Evolutionary conservation across 2,797 vertebrate species (phyloP).

Genomic region (Aeoliscus strigatus): DNA sequence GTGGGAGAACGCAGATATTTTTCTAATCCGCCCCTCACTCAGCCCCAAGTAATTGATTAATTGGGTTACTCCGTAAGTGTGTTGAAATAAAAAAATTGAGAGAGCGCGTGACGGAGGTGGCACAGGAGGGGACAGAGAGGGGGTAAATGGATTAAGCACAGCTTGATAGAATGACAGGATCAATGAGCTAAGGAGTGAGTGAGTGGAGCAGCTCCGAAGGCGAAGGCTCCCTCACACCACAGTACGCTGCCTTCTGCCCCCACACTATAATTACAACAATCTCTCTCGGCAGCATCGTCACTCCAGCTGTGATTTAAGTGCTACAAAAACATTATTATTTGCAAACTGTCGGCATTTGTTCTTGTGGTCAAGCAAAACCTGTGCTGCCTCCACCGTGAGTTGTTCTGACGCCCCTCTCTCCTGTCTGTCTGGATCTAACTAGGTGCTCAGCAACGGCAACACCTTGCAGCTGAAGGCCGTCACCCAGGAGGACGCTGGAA

Average conservation of each 20-base stretch:
- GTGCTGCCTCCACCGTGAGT: conserved; percentile 35
- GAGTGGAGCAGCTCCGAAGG: conserved; percentile 58
- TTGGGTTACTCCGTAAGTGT: conserved; percentile 77
- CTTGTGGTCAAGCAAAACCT: too few relatives aligned
- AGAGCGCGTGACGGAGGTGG: conserved; percentile 17
- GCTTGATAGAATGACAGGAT: conserved; percentile 74
- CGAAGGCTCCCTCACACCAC: conserved; percentile 56
- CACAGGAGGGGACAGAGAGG: conserved; percentile 29
- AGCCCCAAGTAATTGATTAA: conserved; percentile 76
- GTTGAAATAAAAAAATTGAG: conserved; percentile 61
- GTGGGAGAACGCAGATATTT: conserved; percentile 57
- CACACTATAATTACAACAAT: conserved; percentile 74
- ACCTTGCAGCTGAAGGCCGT: conserved; percentile 82
- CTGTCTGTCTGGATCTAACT: too few relatives aligned
- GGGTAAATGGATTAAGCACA: conserved; percentile 81
- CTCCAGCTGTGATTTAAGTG: conserved; percentile 63
- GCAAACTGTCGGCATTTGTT: conserved; percentile 58
- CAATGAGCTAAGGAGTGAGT: conserved; percentile 75
- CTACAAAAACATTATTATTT: conserved; percentile 67
- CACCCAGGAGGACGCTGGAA: conserved; percentile 84
- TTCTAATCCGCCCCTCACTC: conserved; percentile 70
- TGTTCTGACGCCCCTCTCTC: conserved; percentile 18
- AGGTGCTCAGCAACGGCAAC: conserved; percentile 88
- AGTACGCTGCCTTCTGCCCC: conserved; percentile 43
- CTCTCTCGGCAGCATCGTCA: conserved; percentile 62